A percentile compares a stretch with the other conserved stretches of the same genome.
Evolutionary conservation across 2,113 vertebrate species (phyloP).

Genomic region (Semnornis frantzii): DNA sequence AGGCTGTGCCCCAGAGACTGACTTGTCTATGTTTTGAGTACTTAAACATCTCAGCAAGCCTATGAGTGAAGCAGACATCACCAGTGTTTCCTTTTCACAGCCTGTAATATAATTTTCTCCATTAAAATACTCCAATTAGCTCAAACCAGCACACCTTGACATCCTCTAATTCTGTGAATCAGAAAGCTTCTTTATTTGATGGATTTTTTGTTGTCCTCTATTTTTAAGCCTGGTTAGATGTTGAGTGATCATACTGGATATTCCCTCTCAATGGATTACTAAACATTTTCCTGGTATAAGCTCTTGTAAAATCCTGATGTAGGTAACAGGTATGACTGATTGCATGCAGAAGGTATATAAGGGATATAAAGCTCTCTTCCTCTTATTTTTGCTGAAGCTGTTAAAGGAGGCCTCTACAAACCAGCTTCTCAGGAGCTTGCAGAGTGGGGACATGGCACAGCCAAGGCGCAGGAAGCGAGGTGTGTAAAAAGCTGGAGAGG

Average conservation of each 20-base stretch:
- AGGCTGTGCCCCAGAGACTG: no score
- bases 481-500: background rate
- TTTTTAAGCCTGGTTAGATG: background rate
- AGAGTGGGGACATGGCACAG: rapidly evolving
- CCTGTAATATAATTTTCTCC: no score
- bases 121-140: no score
- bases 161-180: background rate
- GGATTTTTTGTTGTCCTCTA: background rate
- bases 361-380: background rate
- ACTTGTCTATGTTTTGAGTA: no score
- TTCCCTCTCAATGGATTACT: background rate
- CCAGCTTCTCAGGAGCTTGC: background rate
- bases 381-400: background rate
- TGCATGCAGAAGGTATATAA: background rate
- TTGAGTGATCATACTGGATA: background rate
- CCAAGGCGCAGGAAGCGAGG: background rate
- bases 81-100: no score
- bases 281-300: background rate
- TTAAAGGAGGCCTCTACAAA: background rate
- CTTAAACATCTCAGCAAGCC: no score
- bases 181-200: background rate
- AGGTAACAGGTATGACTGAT: background rate
- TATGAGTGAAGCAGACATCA: no score
- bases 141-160: no score
- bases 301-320: background rate